Evolutionary conservation across 2,113 vertebrate genomes (phyloP).

Genomic region (Pipra filicauda): DNA sequence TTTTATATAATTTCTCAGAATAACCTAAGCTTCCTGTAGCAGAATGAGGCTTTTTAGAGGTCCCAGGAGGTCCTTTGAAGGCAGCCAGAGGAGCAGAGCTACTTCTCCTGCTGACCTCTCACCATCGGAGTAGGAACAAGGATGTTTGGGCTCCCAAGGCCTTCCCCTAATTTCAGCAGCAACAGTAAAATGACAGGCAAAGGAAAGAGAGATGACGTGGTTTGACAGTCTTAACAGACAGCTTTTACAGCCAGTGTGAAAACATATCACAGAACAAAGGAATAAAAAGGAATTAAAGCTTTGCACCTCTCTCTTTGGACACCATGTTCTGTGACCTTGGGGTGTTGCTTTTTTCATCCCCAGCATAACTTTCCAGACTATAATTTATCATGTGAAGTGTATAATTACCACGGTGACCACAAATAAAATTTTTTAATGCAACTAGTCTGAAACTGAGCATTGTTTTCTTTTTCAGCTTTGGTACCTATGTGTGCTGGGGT

Average conservation of each 20-base stretch:
- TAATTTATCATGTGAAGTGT: background rate
- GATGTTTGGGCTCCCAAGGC: background rate
- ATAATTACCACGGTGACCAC: background rate
- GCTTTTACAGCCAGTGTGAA: background rate
- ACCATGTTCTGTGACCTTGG: background rate
- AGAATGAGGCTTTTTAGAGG: background rate
- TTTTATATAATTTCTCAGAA: conserved; percentile 41
- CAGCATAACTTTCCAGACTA: background rate
- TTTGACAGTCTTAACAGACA: background rate
- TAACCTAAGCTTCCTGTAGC: background rate
- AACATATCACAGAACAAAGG: background rate
- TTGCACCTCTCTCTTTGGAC: background rate
- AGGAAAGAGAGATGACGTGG: background rate
- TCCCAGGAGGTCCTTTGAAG: background rate
- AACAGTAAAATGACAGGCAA: background rate
- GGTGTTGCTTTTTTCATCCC: background rate
- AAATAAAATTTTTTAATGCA: background rate
- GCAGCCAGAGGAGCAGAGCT: background rate
- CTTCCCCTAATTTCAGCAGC: background rate
- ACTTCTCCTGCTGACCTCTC: background rate
- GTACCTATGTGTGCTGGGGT: background rate
- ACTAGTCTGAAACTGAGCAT: background rate
- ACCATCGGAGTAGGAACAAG: background rate
- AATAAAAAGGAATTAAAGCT: background rate
- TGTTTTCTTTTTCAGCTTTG: background rate